Percentiles rank a stretch among this genome's conserved stretches.
These are phyloP conservation scores for Atlantisia rogersi DNA, from an alignment of 2,113 vertebrate species.

Conservation along the genomic window DNA sequence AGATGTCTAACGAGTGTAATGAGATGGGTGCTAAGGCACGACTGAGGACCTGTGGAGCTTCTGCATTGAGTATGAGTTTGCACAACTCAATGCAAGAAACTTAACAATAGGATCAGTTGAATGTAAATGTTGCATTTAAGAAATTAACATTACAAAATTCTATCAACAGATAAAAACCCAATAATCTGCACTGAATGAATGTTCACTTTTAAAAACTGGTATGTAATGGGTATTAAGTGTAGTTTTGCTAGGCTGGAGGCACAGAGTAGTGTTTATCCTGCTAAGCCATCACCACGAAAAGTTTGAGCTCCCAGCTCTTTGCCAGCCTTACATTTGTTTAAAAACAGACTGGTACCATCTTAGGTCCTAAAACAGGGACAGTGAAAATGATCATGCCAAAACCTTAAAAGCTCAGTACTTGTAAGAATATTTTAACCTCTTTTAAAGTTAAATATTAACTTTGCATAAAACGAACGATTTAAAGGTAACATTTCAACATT, in stretches of 20 bases:
- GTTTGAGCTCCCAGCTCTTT: not conserved
- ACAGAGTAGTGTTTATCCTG: not conserved
- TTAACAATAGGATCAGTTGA: not conserved
- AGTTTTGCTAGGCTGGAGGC: not conserved
- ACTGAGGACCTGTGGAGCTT: not conserved
- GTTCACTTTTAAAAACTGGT: not conserved
- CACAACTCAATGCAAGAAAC: not conserved
- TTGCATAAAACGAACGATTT: not conserved
- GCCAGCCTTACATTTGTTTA: not conserved
- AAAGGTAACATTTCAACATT: not conserved
- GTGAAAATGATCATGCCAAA: not conserved
- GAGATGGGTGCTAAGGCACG: not conserved
- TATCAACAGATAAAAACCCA: not conserved
- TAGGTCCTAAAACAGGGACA: not conserved
- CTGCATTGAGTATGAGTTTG: not conserved
- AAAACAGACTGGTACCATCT: not conserved
- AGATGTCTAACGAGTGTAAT: rapidly evolving
- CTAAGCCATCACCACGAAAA: not conserved
- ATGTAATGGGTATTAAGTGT: not conserved
- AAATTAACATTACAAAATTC: not conserved
- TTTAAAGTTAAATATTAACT: not conserved
- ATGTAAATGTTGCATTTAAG: not conserved
- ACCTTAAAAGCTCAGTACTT: not conserved
- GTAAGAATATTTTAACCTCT: not conserved
- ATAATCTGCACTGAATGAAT: not conserved